Conservation (phyloP, 2,888 invertebrate species). For the Macaria notata region DNA sequence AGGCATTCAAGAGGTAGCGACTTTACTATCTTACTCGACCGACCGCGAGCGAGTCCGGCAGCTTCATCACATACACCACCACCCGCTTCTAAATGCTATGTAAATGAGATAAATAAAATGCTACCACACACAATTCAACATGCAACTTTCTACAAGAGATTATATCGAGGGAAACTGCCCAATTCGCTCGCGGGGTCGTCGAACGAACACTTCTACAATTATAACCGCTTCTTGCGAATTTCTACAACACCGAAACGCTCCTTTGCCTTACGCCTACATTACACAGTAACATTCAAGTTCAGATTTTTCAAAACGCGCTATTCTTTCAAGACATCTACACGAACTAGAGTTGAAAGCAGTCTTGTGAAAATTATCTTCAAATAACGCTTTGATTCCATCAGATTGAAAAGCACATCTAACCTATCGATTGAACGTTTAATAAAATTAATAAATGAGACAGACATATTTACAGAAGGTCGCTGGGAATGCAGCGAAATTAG, state of each 20-base stretch:
- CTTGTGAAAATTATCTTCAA: too few species aligned
- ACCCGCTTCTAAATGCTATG: slow-evolving; percentile 26
- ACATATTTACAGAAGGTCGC: too few species aligned
- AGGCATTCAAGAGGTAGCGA: slow-evolving; percentile 78
- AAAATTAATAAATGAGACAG: too few species aligned
- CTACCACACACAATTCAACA: slow-evolving; percentile 18
- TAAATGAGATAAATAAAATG: slow-evolving; percentile 28
- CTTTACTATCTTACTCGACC: slow-evolving; percentile 51
- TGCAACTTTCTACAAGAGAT: slow-evolving; percentile 27
- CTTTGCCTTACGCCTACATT: slow-evolving; percentile 36
- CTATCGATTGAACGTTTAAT: neutral
- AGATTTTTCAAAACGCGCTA: neutral
- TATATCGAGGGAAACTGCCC: slow-evolving; percentile 30
- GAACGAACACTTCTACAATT: slow-evolving; percentile 41
- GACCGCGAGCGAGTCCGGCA: slow-evolving; percentile 25
- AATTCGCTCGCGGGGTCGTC: slow-evolving; percentile 27
- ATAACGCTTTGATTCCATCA: too few species aligned
- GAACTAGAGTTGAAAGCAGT: too few species aligned
- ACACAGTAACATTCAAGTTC: slow-evolving; percentile 37
- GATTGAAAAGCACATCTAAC: too few species aligned
- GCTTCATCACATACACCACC: slow-evolving; percentile 15
- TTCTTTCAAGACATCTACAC: neutral
- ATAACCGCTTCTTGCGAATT: slow-evolving; percentile 49
- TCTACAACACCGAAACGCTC: slow-evolving; percentile 47
- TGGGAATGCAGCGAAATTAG: too few species aligned